These are phyloP conservation scores for Drosophila suboccidentalis DNA, from an alignment of 2,888 invertebrate species.

Conservation along the genomic window DNA sequence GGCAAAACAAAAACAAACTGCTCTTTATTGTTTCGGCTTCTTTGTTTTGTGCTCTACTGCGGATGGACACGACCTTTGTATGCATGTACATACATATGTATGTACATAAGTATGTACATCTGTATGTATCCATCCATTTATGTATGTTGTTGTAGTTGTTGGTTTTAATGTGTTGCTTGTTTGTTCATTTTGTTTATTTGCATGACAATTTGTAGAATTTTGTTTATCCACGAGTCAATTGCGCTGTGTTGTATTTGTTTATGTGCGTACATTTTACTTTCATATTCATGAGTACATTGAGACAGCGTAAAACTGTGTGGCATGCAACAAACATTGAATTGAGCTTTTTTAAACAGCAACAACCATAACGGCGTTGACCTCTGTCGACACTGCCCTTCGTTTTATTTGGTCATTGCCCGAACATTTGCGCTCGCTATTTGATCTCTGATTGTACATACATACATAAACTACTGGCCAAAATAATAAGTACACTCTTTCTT, in stretches of 20 bases:
- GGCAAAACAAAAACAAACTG: conserved; percentile 32
- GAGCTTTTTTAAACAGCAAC: conserved; percentile 34
- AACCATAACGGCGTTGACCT: conserved; percentile 49
- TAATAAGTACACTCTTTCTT: too few species aligned
- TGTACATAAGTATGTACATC: neutral
- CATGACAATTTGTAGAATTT: conserved; percentile 59
- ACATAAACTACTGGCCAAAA: too few species aligned
- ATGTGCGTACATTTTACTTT: neutral
- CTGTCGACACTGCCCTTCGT: conserved; percentile 27
- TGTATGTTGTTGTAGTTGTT: conserved; percentile 14
- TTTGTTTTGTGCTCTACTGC: conserved; percentile 51
- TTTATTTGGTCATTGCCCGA: conserved; percentile 49
- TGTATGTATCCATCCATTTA: conserved; percentile 8
- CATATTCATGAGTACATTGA: neutral
- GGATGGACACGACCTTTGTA: conserved; percentile 65
- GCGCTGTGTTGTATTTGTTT: conserved; percentile 18
- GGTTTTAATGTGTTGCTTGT: conserved; percentile 32
- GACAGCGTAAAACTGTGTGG: conserved; percentile 21
- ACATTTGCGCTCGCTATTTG: conserved; percentile 25
- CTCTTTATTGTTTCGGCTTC: conserved; percentile 43
- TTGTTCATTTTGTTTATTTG: conserved; percentile 63
- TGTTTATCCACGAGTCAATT: conserved; percentile 65
- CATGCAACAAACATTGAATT: conserved; percentile 48
- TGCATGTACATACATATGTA: conserved; percentile 3
- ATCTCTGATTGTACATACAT: conserved; percentile 14